Percentiles rank a stretch among this genome's conserved stretches.
These are phyloP conservation scores for Thalpophila matura DNA, from an alignment of 2,888 invertebrate species.

Conservation along the genomic window DNA sequence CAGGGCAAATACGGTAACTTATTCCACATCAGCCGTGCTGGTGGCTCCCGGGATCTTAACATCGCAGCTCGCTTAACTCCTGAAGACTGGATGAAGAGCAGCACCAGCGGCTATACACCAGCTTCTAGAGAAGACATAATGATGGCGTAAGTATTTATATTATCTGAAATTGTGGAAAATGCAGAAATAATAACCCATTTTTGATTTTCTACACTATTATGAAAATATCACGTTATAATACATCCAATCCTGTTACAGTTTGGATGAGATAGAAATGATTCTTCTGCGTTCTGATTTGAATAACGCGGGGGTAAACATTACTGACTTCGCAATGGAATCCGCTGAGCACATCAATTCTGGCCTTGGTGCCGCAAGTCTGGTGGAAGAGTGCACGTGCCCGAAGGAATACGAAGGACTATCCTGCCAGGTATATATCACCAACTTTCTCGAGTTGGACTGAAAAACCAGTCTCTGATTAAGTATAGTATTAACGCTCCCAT, in stretches of 20 bases:
- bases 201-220: no score
- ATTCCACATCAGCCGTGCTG: conserved; percentile 72
- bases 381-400: conserved; percentile 98
- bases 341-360: conserved; percentile 94
- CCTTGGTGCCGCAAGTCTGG: conserved; percentile 94
- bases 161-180: neutral
- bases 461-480: no score
- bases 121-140: conserved; percentile 97
- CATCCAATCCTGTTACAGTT: conserved; percentile 68
- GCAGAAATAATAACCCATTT: no score
- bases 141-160: conserved; percentile 93
- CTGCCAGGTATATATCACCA: conserved; percentile 92
- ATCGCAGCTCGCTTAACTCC: conserved; percentile 91
- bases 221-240: no score
- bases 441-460: neutral
- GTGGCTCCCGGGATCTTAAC: conserved; percentile 61
- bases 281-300: conserved; percentile 94
- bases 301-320: conserved; percentile 93
- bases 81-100: conserved; percentile 94
- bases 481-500: no score
- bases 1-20: conserved; percentile 84
- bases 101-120: conserved; percentile 85
- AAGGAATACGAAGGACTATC: conserved; percentile 95
- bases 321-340: conserved; percentile 95
- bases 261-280: conserved; percentile 96